These are phyloP conservation scores for Octomys mimax DNA, from an alignment of 2,797 vertebrate genomes.

Conservation along the genomic window DNA sequence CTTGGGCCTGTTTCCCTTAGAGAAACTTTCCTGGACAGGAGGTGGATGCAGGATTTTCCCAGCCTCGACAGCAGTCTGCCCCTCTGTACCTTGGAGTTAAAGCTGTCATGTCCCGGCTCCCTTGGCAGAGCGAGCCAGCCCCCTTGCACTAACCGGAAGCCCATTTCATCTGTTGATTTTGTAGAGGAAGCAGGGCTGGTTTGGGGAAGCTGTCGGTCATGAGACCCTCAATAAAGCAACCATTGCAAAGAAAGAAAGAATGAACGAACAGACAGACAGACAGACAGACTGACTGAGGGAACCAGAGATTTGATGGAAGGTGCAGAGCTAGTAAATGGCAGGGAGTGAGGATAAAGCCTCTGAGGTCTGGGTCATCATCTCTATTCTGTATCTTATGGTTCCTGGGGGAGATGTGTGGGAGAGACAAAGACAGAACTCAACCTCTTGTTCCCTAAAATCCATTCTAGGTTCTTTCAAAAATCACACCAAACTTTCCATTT, in stretches of 20 bases:
- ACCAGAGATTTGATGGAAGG: background rate
- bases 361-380: background rate
- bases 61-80: background rate
- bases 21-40: background rate
- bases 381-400: background rate
- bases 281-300: background rate
- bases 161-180: background rate
- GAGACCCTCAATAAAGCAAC: constrained; percentile 69
- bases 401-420: background rate
- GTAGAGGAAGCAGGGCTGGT: background rate
- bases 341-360: background rate
- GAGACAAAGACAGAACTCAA: background rate
- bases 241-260: background rate
- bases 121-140: background rate
- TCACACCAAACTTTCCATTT: background rate
- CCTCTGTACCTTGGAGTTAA: background rate
- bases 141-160: background rate
- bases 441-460: background rate
- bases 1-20: background rate
- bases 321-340: background rate
- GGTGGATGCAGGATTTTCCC: background rate
- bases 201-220: background rate
- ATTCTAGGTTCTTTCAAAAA: constrained; percentile 4
- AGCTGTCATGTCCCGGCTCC: background rate
- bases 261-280: no score